phyloP scores from a whole-genome alignment of 2,113 vertebrate species.

The Melozone crissalis region DNA sequence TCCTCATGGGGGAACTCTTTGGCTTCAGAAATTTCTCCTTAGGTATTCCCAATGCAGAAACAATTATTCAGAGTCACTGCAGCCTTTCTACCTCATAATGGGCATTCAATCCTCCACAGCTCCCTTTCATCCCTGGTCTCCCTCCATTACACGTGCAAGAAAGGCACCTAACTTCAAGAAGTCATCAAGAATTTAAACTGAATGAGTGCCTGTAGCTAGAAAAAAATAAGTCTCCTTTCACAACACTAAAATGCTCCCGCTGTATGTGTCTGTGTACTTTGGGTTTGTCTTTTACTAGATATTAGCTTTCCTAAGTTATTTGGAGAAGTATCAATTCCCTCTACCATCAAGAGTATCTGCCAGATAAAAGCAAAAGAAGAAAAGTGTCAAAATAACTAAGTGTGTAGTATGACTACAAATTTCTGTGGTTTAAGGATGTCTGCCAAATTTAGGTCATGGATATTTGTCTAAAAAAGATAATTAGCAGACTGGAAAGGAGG shows the following conservation, averaged over 20 bases:
- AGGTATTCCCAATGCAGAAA: neutral
- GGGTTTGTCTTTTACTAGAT: neutral
- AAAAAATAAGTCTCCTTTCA: neutral
- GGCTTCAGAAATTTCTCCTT: neutral
- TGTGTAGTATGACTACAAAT: neutral
- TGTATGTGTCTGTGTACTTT: neutral
- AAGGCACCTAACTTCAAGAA: neutral
- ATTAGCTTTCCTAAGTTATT: neutral
- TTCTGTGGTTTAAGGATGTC: neutral
- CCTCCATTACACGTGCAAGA: neutral
- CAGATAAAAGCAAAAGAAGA: neutral
- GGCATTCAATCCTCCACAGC: neutral
- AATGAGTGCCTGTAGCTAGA: neutral
- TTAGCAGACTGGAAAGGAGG: neutral
- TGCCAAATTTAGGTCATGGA: neutral
- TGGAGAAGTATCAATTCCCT: neutral
- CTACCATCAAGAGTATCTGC: neutral
- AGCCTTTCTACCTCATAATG: neutral
- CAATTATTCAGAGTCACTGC: neutral
- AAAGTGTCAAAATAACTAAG: neutral
- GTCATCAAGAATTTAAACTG: neutral
- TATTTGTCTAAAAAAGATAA: neutral
- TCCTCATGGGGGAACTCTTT: neutral
- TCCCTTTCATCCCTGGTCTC: neutral
- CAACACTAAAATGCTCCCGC: neutral